These are phyloP conservation scores for Zelleria hepariella DNA, from an alignment of 2,888 invertebrate species.

Conservation along the genomic window DNA sequence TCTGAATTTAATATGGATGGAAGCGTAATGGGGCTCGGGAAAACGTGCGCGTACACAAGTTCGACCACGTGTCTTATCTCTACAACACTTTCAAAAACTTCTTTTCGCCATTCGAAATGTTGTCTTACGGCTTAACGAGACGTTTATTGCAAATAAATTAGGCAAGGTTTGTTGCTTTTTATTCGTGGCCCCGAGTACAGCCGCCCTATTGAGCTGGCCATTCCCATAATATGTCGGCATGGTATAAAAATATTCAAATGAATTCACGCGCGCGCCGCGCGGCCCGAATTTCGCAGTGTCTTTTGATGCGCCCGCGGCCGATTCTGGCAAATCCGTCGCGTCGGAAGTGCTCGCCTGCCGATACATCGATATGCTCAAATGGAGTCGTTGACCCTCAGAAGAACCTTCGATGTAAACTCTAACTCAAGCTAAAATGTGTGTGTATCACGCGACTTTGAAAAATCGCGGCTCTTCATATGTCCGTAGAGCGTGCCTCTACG, in stretches of 20 bases:
- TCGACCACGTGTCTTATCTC: neutral
- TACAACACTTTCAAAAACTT: neutral
- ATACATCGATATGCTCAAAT: slow-evolving; percentile 60
- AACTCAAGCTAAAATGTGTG: too few relatives aligned
- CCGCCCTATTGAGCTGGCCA: slow-evolving; percentile 13
- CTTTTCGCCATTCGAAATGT: too few relatives aligned
- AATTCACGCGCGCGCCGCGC: slow-evolving; percentile 66
- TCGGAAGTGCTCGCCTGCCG: slow-evolving; percentile 68
- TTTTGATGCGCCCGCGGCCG: slow-evolving; percentile 69
- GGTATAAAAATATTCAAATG: slow-evolving; percentile 66
- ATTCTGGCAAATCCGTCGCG: slow-evolving; percentile 69
- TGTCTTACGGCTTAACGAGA: too few relatives aligned
- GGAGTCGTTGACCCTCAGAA: slow-evolving; percentile 63
- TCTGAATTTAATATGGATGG: slow-evolving; percentile 37
- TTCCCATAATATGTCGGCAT: neutral
- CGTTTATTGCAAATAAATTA: too few relatives aligned
- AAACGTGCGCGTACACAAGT: slow-evolving; percentile 16
- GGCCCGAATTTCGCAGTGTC: slow-evolving; percentile 63
- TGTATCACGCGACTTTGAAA: neutral
- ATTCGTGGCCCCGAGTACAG: slow-evolving; percentile 2
- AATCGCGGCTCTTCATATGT: neutral
- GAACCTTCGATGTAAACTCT: slow-evolving; percentile 39
- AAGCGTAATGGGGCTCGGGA: slow-evolving; percentile 39
- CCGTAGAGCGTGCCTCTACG: too few relatives aligned
- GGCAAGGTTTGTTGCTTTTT: neutral